Percentiles rank a stretch among this genome's conserved stretches.
phyloP scores from a whole-genome alignment of 2,888 invertebrate genomes.

The Carcina quercana region DNA sequence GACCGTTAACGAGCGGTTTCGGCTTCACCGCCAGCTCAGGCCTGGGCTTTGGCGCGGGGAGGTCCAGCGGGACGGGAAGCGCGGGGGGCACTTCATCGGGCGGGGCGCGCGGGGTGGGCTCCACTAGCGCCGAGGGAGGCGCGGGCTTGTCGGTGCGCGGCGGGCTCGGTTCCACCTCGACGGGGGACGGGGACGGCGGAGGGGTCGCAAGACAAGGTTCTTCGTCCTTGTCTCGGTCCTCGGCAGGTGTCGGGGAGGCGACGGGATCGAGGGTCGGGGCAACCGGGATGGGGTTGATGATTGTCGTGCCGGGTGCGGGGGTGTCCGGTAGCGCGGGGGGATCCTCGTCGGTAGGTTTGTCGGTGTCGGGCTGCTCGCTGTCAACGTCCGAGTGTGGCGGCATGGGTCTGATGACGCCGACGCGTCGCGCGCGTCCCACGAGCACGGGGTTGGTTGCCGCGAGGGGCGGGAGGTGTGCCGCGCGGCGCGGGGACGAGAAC shows the following conservation, averaged over 20 bases:
- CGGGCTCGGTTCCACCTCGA: constrained; percentile 59
- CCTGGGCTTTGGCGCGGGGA: constrained; percentile 20
- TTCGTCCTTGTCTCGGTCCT: constrained; percentile 20
- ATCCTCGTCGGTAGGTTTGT: constrained; percentile 21
- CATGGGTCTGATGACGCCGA: constrained; percentile 74
- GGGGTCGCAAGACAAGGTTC: constrained; percentile 36
- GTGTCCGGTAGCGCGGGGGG: constrained; percentile 17
- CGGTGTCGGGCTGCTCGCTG: constrained; percentile 20
- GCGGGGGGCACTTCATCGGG: constrained; percentile 37
- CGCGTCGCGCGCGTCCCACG: constrained; percentile 58
- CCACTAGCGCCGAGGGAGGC: constrained; percentile 58
- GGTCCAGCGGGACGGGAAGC: constrained; percentile 18
- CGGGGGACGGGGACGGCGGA: constrained; percentile 15
- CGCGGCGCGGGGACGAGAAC: constrained; percentile 55
- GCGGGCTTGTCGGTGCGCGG: constrained; percentile 24
- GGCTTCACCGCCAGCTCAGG: constrained; percentile 14
- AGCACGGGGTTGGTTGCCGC: constrained; percentile 54
- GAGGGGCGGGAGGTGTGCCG: constrained; percentile 51
- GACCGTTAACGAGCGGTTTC: constrained; percentile 31
- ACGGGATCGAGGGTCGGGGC: constrained; percentile 10
- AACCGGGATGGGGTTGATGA: no score
- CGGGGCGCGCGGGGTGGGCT: constrained; percentile 39
- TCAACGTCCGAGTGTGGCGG: constrained; percentile 19
- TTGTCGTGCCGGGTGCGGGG: no score
- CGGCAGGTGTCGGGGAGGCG: constrained; percentile 24